Conservation (phyloP, 2,888 invertebrate genomes). For the Bombylius major region DNA sequence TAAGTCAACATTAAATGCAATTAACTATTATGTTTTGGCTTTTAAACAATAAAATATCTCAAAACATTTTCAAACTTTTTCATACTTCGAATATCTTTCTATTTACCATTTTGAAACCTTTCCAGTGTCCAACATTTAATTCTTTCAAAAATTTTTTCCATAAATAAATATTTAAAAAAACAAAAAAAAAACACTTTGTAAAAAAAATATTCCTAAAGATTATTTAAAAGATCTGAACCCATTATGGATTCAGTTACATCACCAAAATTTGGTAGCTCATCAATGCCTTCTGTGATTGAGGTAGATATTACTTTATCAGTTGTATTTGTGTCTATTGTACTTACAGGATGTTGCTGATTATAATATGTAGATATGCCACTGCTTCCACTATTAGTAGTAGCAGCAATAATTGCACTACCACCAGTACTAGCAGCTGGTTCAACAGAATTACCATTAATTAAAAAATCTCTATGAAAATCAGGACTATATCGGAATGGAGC, state of each 20-base stretch:
- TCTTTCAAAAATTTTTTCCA: too few species aligned
- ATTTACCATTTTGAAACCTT: too few species aligned
- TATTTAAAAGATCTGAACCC: conserved; percentile 30
- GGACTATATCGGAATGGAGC: conserved; percentile 47
- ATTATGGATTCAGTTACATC: conserved; percentile 32
- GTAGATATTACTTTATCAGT: conserved; percentile 3
- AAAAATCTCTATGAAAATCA: conserved; percentile 39
- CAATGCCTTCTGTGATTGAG: conserved; percentile 12
- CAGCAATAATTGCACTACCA: conserved; percentile 9
- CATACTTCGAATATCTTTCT: too few species aligned
- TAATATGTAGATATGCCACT: neutral
- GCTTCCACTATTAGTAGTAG: neutral
- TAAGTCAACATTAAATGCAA: too few species aligned
- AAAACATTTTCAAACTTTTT: too few species aligned
- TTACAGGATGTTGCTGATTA: neutral
- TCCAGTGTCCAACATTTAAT: too few species aligned
- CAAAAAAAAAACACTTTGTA: too few species aligned
- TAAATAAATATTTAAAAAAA: too few species aligned
- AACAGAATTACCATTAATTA: conserved; percentile 49
- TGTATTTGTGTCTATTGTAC: neutral
- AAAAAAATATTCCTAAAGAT: conserved; percentile 20
- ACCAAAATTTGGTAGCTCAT: conserved; percentile 16
- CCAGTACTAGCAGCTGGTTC: conserved; percentile 28
- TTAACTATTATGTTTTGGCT: too few species aligned
- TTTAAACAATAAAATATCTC: too few species aligned